These are phyloP conservation scores for Deroplatys truncata DNA, from an alignment of 2,888 invertebrate species.

Conservation along the genomic window DNA sequence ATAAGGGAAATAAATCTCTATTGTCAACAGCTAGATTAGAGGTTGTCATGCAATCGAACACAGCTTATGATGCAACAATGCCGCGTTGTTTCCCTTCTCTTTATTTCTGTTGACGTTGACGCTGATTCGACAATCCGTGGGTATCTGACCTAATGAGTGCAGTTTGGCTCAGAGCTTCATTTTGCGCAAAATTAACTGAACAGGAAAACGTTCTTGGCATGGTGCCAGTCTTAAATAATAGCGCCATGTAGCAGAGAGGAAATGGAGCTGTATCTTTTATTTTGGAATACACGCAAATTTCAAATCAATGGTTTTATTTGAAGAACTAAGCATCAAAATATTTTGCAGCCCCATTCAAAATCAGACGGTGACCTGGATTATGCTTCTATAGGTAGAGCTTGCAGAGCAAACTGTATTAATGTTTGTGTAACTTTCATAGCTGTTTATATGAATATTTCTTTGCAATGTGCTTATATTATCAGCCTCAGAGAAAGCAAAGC, in stretches of 20 bases:
- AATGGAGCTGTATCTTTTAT: background rate
- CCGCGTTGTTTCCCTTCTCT: background rate
- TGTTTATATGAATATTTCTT: too few species aligned
- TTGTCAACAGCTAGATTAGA: background rate
- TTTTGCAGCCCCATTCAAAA: background rate
- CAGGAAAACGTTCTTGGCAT: too few species aligned
- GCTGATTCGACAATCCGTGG: background rate
- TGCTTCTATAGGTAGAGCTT: too few species aligned
- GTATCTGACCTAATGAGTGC: background rate
- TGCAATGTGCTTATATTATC: too few species aligned
- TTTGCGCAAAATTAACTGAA: background rate
- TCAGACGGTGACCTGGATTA: background rate
- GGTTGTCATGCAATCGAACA: background rate
- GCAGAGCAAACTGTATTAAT: too few species aligned
- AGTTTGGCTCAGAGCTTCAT: background rate
- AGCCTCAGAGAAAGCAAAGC: too few species aligned
- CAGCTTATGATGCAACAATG: background rate
- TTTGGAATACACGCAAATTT: background rate
- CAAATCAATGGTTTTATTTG: background rate
- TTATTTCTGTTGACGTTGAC: background rate
- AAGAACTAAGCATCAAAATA: background rate
- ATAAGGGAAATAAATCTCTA: background rate
- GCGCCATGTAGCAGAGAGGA: too few species aligned
- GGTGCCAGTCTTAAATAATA: too few species aligned
- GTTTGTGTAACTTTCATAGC: too few species aligned